phyloP scores from a whole-genome alignment of 2,797 vertebrate genomes.

The Natrix natrix region DNA sequence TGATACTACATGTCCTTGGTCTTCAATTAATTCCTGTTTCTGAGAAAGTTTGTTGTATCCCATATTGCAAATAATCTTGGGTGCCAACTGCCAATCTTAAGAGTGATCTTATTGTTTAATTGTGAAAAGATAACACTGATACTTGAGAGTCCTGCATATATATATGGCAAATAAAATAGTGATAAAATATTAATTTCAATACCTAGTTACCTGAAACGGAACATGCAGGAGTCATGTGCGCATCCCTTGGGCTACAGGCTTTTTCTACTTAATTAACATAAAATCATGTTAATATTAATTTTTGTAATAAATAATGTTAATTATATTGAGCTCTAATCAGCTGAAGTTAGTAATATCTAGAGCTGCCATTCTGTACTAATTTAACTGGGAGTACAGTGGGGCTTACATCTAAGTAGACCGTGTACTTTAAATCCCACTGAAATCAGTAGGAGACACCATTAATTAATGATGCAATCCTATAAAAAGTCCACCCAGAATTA shows the following conservation, averaged over 20 bases:
- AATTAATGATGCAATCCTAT: not conserved
- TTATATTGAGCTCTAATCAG: not conserved
- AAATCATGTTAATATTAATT: not conserved
- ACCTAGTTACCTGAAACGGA: not conserved
- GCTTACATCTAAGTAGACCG: not conserved
- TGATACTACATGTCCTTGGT: not conserved
- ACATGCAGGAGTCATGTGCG: not conserved
- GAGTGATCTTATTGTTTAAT: not conserved
- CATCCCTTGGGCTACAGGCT: not conserved
- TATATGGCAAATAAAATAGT: conserved; percentile 7
- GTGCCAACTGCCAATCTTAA: not conserved
- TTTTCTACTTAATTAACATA: not conserved
- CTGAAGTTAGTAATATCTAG: not conserved
- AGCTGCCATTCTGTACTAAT: not conserved
- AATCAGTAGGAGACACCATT: not conserved
- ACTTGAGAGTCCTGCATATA: not conserved
- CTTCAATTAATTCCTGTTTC: not conserved
- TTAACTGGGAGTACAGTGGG: not conserved
- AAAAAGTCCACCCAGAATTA: not conserved
- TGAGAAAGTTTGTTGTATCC: not conserved
- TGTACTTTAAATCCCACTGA: not conserved
- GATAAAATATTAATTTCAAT: not conserved
- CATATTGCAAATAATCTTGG: conserved; percentile 7
- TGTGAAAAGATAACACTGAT: not conserved
- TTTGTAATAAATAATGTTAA: not conserved